phyloP scores from a whole-genome alignment of 1,140 invertebrate species.

The Danaus melanippus region DNA sequence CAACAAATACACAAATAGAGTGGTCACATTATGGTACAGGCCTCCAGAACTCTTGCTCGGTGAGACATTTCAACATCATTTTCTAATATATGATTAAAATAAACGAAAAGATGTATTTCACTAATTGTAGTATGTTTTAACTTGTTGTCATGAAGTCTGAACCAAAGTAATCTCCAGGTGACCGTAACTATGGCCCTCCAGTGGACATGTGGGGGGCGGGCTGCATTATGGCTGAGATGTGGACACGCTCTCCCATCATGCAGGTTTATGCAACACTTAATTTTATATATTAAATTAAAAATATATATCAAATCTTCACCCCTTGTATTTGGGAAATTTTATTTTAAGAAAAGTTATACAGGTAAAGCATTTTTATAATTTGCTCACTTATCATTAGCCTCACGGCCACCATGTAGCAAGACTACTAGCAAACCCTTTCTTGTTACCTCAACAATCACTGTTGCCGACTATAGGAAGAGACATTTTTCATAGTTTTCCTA shows the following conservation, averaged over 20 bases:
- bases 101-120: neutral
- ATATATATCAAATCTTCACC: too few relatives aligned
- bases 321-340: too few relatives aligned
- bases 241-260: constrained; percentile 92
- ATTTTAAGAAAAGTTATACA: too few relatives aligned
- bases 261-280: constrained; percentile 75
- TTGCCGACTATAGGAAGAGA: too few relatives aligned
- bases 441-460: neutral
- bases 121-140: too few relatives aligned
- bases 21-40: constrained; percentile 98
- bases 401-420: too few relatives aligned
- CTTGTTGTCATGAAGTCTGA: too few relatives aligned
- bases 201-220: constrained; percentile 99
- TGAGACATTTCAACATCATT: constrained; percentile 20
- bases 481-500: too few relatives aligned
- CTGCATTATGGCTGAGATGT: constrained; percentile 99
- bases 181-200: constrained; percentile 95
- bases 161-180: constrained; percentile 73
- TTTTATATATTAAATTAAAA: neutral
- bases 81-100: neutral
- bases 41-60: constrained; percentile 81
- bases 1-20: constrained; percentile 96
- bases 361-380: too few relatives aligned
- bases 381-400: too few relatives aligned
- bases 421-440: too few relatives aligned